Conservation (phyloP, 2,797 vertebrate species). For the Spondyliosoma cantharus region DNA sequence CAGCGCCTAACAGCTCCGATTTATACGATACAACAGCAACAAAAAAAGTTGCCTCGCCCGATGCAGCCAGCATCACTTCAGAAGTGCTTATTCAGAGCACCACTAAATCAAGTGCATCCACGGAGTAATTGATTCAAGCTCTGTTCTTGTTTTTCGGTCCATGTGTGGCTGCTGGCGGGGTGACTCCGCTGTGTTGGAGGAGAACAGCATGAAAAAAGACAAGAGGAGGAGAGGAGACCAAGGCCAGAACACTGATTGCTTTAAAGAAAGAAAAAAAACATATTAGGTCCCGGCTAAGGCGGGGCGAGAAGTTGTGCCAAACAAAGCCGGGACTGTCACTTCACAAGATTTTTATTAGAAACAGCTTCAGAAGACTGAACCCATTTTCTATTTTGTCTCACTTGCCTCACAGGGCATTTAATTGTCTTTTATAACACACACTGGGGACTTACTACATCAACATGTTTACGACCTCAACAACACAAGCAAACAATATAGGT, state of each 20-base stretch:
- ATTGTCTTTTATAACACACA: background rate
- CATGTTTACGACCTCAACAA: conserved; percentile 13
- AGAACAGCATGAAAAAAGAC: background rate
- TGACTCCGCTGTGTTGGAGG: conserved; percentile 36
- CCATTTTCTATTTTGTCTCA: conserved; percentile 11
- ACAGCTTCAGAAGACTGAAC: background rate
- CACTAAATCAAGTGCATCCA: conserved; percentile 53
- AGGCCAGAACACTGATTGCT: conserved; percentile 32
- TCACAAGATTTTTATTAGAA: conserved; percentile 9
- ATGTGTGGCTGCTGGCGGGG: conserved; percentile 32
- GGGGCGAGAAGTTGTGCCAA: background rate
- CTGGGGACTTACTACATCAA: conserved; percentile 1
- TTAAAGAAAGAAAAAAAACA: conserved; percentile 3
- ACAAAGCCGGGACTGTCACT: conserved; percentile 1
- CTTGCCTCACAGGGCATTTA: background rate
- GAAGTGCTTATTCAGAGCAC: conserved; percentile 53
- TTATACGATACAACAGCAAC: conserved; percentile 19
- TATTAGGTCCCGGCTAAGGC: background rate
- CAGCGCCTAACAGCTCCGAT: conserved; percentile 45
- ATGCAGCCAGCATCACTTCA: conserved; percentile 53
- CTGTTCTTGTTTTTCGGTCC: conserved; percentile 56
- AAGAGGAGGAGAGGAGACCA: background rate
- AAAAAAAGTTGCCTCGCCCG: conserved; percentile 11
- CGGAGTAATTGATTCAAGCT: conserved; percentile 62
- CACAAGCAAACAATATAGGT: background rate